Evolutionary conservation across 2,888 invertebrate species (phyloP).

Genomic region (Neoscelio sp.): DNA sequence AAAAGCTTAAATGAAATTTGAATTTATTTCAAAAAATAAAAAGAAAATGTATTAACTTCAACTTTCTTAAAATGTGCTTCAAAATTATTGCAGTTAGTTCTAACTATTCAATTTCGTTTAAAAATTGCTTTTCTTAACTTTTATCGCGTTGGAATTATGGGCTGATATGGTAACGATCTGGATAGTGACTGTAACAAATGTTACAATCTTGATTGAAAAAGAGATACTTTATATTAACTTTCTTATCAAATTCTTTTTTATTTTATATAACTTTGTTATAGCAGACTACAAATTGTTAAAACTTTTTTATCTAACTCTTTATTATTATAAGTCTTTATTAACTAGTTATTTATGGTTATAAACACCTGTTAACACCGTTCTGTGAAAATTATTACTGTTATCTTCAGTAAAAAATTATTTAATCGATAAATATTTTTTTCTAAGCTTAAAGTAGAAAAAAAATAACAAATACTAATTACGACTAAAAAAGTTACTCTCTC

Average conservation of each 20-base stretch:
- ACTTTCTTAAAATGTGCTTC: too few relatives aligned
- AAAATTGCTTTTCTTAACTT: constrained; percentile 16
- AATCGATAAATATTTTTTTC: constrained; percentile 2
- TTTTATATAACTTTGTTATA: constrained; percentile 11
- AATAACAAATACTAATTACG: too few relatives aligned
- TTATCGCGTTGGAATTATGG: constrained; percentile 6
- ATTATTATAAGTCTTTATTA: constrained; percentile 23
- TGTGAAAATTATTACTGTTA: too few relatives aligned
- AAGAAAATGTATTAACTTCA: too few relatives aligned
- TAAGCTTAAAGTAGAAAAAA: too few relatives aligned
- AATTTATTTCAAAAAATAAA: too few relatives aligned
- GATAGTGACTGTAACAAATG: constrained; percentile 22
- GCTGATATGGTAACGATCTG: constrained; percentile 14
- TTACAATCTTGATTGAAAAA: constrained; percentile 29
- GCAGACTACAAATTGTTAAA: constrained; percentile 6
- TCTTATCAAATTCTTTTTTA: background rate
- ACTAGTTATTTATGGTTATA: constrained; percentile 11
- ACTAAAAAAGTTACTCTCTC: too few relatives aligned
- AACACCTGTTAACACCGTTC: too few relatives aligned
- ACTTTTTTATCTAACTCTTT: constrained; percentile 27
- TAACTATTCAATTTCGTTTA: too few relatives aligned
- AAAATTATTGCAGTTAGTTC: too few relatives aligned
- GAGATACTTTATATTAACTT: constrained; percentile 28
- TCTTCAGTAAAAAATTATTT: too few relatives aligned
- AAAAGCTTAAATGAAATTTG: too few relatives aligned